Base-by-base conservation (phyloP, 2,888 invertebrate species). In the Hecatera dysodea region DNA sequence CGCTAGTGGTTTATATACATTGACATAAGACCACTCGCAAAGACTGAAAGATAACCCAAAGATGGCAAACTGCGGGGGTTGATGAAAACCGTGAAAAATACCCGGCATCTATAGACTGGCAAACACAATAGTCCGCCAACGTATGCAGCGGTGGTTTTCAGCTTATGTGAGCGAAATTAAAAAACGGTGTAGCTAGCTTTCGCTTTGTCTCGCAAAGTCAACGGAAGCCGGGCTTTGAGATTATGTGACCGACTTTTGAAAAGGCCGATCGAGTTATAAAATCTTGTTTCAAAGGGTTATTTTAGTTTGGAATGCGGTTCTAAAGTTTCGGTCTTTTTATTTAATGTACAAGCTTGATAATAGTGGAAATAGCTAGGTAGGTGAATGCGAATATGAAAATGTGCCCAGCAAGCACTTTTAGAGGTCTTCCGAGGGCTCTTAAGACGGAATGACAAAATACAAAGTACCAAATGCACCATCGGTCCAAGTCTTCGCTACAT, bases 231-330 rank as follows among this genome's bases (percentile, higher is more conserved):
- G 56, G 27, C 29, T 69, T 69, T 62, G 61, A 61, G 75, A 50
- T 27, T 57, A 24, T 39, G 36, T 61, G 68, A 75, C 55, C 67
- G 56, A 74, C 55, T 75, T 74, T 50, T 46, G 12, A 46, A 57
- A 50, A 66, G 19, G 29, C 24, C 39, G 33, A 19, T 67, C 17
- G 39, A 66, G 44, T 44, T 50, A 46, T 50, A 15, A 5, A 48
- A 46, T 46, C 17, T n/a, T 12, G 24, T 17, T 68, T 55, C 53
- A 6, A 33, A 53, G 53, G 33, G 7, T 4, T 57, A 5, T 24
- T 24, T 68, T 36, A 29, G 24, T 44, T 53, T 27, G 27, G 24
- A 5, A 12, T 52, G 11, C 19, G 11, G 11, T 42, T 66, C 11
- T n/a, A 42, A 29, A 52, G 5, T 53, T 53, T 27, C 2, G 7